A percentile compares a stretch with the other conserved stretches of the same genome.
Evolutionary conservation across 2,797 vertebrate genomes (phyloP).

Genomic region (Sebastes minor): DNA sequence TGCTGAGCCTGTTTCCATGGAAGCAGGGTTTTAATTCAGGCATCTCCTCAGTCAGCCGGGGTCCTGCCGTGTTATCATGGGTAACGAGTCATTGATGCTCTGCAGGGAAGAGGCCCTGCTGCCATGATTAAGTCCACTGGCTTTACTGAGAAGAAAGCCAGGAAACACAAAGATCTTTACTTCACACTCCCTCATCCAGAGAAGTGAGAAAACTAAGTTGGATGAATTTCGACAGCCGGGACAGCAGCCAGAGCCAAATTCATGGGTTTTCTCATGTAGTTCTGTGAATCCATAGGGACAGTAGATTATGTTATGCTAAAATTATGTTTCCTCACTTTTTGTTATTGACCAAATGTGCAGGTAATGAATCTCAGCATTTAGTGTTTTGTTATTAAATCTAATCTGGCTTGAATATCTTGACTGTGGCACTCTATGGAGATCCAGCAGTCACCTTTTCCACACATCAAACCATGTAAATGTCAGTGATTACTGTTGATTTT

Average conservation of each 20-base stretch:
- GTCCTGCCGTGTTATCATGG: conserved; percentile 81
- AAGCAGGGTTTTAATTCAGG: conserved; percentile 80
- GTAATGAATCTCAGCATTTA: background rate
- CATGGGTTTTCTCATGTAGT: conserved; percentile 3
- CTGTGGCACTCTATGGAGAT: background rate
- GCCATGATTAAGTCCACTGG: conserved; percentile 73
- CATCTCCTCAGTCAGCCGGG: conserved; percentile 74
- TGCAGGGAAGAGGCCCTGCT: conserved; percentile 68
- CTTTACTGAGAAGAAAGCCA: conserved; percentile 67
- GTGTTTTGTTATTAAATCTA: background rate
- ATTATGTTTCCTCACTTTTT: conserved; percentile 1
- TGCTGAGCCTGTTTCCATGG: conserved; percentile 79
- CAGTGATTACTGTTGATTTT: conserved; percentile 44
- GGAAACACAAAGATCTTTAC: conserved; percentile 57
- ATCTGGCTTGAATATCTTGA: conserved; percentile 4
- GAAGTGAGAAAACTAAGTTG: conserved; percentile 26
- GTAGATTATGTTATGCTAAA: background rate
- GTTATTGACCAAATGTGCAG: background rate
- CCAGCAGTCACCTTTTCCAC: background rate
- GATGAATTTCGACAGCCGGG: conserved; percentile 42
- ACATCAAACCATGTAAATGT: conserved; percentile 32
- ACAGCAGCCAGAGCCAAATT: background rate
- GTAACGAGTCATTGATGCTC: conserved; percentile 79
- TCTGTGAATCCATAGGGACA: conserved; percentile 2
- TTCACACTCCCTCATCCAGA: conserved; percentile 51